Evolutionary conservation across 2,797 vertebrate species (phyloP).

Genomic region (Hipposideros larvatus): DNA sequence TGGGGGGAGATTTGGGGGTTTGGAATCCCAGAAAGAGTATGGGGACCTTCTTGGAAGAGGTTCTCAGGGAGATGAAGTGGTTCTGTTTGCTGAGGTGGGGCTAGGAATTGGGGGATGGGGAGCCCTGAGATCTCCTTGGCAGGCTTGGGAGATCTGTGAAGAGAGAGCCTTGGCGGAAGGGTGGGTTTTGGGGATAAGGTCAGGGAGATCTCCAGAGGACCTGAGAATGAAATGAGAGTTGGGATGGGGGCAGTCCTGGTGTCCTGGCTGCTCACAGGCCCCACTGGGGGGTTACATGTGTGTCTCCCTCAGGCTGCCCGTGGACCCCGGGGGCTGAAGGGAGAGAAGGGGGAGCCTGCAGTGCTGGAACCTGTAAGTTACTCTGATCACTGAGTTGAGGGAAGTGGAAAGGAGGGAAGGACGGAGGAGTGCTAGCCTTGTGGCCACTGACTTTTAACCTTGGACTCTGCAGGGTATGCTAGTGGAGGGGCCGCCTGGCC

Average conservation of each 20-base stretch:
- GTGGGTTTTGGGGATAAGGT: neutral
- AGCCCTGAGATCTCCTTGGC: neutral
- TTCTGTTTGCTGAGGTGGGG: neutral
- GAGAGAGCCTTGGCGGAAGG: neutral
- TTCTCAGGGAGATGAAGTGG: neutral
- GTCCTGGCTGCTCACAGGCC: constrained; percentile 85
- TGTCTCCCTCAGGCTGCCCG: constrained; percentile 92
- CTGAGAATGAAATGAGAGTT: neutral
- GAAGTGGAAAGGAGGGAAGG: neutral
- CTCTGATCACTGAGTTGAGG: neutral
- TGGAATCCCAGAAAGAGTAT: neutral
- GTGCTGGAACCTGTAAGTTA: constrained; percentile 95
- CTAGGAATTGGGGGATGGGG: neutral
- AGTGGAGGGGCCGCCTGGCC: constrained; percentile 95
- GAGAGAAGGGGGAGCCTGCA: constrained; percentile 95
- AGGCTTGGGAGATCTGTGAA: neutral
- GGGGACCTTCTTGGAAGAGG: neutral
- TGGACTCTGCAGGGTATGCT: constrained; percentile 92
- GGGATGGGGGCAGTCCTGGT: constrained; percentile 20
- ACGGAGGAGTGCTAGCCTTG: neutral
- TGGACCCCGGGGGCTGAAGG: constrained; percentile 91
- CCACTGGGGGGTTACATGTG: constrained; percentile 92
- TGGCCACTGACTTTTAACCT: constrained; percentile 19
- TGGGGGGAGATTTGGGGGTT: neutral
- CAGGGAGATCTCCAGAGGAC: neutral